Conservation (phyloP, 2,797 vertebrate species). For the Gobio occitaniae region DNA sequence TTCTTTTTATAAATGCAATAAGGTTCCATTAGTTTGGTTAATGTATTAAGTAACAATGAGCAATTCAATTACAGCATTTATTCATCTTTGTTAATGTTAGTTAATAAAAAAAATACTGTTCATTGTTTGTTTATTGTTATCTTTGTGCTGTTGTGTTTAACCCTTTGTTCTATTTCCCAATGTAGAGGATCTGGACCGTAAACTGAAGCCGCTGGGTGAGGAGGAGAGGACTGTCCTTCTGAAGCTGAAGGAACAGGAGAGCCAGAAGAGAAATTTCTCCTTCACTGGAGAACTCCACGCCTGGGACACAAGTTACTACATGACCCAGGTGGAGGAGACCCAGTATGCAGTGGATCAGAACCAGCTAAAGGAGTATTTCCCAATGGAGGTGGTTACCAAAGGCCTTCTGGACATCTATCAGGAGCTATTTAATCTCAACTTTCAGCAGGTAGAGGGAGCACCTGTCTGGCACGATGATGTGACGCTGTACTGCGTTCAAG, state of each 20-base stretch:
- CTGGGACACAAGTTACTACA: slow-evolving; percentile 97
- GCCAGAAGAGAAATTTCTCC: slow-evolving; percentile 79
- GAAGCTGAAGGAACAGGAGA: slow-evolving; percentile 90
- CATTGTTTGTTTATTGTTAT: too few species aligned
- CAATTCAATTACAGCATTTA: neutral
- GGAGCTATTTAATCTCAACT: slow-evolving; percentile 90
- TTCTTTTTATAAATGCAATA: too few species aligned
- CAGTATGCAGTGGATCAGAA: slow-evolving; percentile 95
- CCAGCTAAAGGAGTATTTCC: slow-evolving; percentile 95
- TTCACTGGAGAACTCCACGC: slow-evolving; percentile 85
- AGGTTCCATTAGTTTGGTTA: neutral
- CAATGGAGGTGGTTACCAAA: slow-evolving; percentile 92
- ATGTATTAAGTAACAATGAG: neutral
- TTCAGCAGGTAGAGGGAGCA: slow-evolving; percentile 82
- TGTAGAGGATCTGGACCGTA: slow-evolving; percentile 87
- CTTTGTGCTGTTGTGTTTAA: neutral
- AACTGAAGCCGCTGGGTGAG: slow-evolving; percentile 90
- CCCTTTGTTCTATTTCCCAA: neutral
- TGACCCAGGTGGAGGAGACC: slow-evolving; percentile 97
- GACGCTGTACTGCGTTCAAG: slow-evolving; percentile 86
- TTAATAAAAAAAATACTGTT: too few species aligned
- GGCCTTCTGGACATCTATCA: slow-evolving; percentile 96
- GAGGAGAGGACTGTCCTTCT: slow-evolving; percentile 86
- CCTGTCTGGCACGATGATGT: slow-evolving; percentile 94
- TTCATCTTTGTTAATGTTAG: neutral